phyloP scores from a whole-genome alignment of 2,113 vertebrate species.

The Neogobius melanostomus region DNA sequence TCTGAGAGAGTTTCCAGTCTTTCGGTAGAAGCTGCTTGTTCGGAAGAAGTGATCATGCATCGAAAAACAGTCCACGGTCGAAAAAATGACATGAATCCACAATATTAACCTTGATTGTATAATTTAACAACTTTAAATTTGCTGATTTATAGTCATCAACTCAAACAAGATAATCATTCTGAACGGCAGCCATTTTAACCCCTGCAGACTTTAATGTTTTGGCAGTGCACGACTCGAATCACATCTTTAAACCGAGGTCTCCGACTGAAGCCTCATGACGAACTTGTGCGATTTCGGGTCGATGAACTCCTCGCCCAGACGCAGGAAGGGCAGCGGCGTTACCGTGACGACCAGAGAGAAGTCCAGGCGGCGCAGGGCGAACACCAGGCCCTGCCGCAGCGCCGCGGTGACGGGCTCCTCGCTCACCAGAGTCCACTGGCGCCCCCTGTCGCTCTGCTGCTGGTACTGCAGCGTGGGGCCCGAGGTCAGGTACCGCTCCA shows the following conservation, averaged over 20 bases:
- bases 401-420: slow-evolving; percentile 92
- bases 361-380: slow-evolving; percentile 89
- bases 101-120: not conserved
- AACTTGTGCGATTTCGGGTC: slow-evolving; percentile 98
- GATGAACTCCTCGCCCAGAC: slow-evolving; percentile 92
- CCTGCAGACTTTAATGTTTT: not conserved
- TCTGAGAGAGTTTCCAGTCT: not conserved
- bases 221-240: not conserved
- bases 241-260: slow-evolving; percentile 85
- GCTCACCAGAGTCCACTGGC: slow-evolving; percentile 95
- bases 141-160: no score
- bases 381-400: slow-evolving; percentile 87
- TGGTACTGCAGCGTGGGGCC: slow-evolving; percentile 96
- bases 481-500: slow-evolving; percentile 88
- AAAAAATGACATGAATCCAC: not conserved
- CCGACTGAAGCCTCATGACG: slow-evolving; percentile 93
- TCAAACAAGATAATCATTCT: not conserved
- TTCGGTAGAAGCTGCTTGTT: not conserved
- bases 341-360: slow-evolving; percentile 92
- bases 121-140: not conserved
- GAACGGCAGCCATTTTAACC: not conserved
- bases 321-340: slow-evolving; percentile 90
- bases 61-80: not conserved
- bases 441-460: slow-evolving; percentile 87
- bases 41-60: not conserved